Evolutionary conservation across 2,888 invertebrate genomes (phyloP), one percentile per base, ranked within the genome.

Genomic region (Andrena bicolor): DNA sequence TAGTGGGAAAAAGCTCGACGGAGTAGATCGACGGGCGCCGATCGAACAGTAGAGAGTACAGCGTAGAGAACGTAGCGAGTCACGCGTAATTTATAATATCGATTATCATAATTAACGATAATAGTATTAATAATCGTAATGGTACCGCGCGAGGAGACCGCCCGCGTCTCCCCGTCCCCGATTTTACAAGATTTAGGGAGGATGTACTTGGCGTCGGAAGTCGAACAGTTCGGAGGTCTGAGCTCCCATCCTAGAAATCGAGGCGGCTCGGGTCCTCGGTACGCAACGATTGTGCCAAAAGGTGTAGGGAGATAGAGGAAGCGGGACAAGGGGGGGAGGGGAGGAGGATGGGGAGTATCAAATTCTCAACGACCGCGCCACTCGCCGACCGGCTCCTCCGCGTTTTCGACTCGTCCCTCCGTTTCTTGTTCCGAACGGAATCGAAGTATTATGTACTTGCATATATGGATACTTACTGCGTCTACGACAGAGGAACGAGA

Each of bases 121-220:
- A 87, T 80, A 73, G 79, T 80, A 82, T 78, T 85, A 87, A 76
- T 87, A 83, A 83, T 87, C 74, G 76, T 78, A 81, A 84, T 48
- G 49, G 61, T 66, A 74, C 28, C 58, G 26, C 51, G 35, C 61
- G 56, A 70, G 20, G n/a, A 8, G 53, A 35, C 13, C 16, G 41
- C 16, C 23, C 20, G 26, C 13, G 20, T 35, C 56, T 35, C 35
- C 53, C 13, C 3, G 26, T 10, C 56, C 23, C 23, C 48, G 53
- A 41, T 65, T 16, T 28, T 51, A n/a, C 32, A n/a, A 8, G n/a
- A 41, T 41, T 30, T 30, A 10, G 2, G 26, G 28, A 51, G 1
- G 6, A 51, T 30, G 20, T 32, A 58, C n/a, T 8, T 23, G 13
- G 20, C 8, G 23, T 48, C 30, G 76, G 30, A 77, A 23, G 66